A percentile compares a stretch with the other conserved stretches of the same genome.
phyloP scores from a whole-genome alignment of 2,888 invertebrate species.

The Leptinotarsa rubiginosa region DNA sequence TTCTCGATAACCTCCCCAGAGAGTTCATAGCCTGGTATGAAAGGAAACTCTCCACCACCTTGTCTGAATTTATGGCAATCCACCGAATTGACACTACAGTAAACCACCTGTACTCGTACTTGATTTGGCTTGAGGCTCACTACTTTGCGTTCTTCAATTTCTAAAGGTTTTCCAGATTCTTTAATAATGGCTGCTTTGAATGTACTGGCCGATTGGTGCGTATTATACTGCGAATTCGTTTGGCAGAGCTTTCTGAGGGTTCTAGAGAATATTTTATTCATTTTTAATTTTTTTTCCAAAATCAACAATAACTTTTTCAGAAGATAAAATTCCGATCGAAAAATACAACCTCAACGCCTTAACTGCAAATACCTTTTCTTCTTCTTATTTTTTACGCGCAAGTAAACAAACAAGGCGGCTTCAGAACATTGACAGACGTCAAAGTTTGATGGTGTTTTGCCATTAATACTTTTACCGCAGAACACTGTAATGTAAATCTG shows the following conservation, averaged over 20 bases:
- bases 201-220: constrained; percentile 40
- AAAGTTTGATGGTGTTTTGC: no score
- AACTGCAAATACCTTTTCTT: background rate
- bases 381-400: background rate
- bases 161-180: constrained; percentile 67
- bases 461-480: no score
- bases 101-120: constrained; percentile 74
- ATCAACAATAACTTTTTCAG: background rate
- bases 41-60: constrained; percentile 68
- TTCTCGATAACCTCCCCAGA: constrained; percentile 73
- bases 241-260: constrained; percentile 8
- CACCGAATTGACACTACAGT: constrained; percentile 75
- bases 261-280: constrained; percentile 43
- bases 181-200: constrained; percentile 69
- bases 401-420: no score
- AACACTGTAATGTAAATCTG: no score
- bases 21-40: constrained; percentile 75
- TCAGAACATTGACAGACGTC: no score
- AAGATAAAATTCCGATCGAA: background rate
- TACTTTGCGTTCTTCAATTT: constrained; percentile 66
- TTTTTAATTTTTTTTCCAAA: constrained; percentile 21
- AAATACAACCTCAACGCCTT: constrained; percentile 30
- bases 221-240: constrained; percentile 17
- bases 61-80: constrained; percentile 71
- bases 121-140: constrained; percentile 67